Evolutionary conservation across 2,797 vertebrate species (phyloP), one percentile per base, ranked within the genome.

Genomic region (Pipistrellus pipistrellus): DNA sequence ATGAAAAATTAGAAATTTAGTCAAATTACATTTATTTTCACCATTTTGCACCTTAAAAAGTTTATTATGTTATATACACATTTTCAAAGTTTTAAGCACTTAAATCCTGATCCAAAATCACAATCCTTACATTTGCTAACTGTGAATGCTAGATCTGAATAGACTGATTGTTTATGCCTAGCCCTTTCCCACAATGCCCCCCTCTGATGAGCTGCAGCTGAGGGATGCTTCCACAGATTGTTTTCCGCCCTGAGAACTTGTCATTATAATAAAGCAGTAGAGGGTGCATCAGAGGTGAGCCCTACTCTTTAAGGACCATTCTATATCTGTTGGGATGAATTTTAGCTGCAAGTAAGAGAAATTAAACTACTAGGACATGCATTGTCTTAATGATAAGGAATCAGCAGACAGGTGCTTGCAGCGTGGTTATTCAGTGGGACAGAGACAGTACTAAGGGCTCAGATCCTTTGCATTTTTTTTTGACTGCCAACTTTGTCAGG

Each of bases 61-160:
- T 85, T 73, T 64, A 72, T 62, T 87, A 69, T 41, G 8, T 35
- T 72, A 55, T 38, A 88, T 89, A 11, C 38, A 84, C 2, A 48
- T 94, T 69, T 57, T 91, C 32, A 91, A 69, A 64, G n/a, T 53
- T 73, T 76, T 55, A 94, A 95, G 62, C 2, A 71, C 46, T 92
- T 75, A 32, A 48, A 57, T 77, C 77, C 59, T 84, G 8, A 82
- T 78, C 6, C 77, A 88, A 75, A 82, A 57, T 6, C 12, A 4
- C 21, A 91, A 53, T 68, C 32, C 5, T 18, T 89, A 53, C 18
- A 48, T 57, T 64, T 83, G 18, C 6, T 85, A 38, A 11, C 66
- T 72, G n/a, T 64, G 57, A 85, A 66, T 81, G 27, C 25, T 77
- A 38, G 3, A 12, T 94, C 21, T 87, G 69, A 73, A 35, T 10